Conservation (phyloP, 2,797 vertebrate genomes). For the Spheniscus humboldti region DNA sequence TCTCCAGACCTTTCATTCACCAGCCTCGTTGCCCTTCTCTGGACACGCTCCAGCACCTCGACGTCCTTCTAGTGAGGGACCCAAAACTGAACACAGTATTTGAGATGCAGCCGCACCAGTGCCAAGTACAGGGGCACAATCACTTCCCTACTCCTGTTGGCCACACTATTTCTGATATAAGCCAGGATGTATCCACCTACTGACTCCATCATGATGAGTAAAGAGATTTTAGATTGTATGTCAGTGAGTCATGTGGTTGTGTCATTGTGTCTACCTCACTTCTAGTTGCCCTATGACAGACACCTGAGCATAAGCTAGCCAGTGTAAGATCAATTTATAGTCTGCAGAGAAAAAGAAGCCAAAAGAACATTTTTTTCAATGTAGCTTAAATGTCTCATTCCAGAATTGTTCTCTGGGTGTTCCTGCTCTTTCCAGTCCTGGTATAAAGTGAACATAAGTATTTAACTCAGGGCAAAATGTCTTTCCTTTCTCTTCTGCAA, state of each 20-base stretch:
- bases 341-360: not conserved
- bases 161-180: no score
- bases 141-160: no score
- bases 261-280: not conserved
- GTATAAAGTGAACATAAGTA: not conserved
- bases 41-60: no score
- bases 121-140: no score
- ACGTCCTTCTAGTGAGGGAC: no score
- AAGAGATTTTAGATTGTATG: not conserved
- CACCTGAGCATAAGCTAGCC: not conserved
- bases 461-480: not conserved
- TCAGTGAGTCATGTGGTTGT: not conserved
- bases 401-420: not conserved
- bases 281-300: not conserved
- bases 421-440: not conserved
- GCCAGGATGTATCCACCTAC: no score
- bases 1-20: no score
- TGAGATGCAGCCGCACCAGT: no score
- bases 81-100: no score
- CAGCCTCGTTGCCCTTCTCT: no score
- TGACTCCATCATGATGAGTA: not conserved
- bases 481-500: not conserved
- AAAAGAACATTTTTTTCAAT: not conserved
- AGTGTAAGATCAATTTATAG: not conserved
- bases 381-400: not conserved